Base-by-base conservation (phyloP, 2,797 vertebrate genomes). In the Siniperca obscura region DNA sequence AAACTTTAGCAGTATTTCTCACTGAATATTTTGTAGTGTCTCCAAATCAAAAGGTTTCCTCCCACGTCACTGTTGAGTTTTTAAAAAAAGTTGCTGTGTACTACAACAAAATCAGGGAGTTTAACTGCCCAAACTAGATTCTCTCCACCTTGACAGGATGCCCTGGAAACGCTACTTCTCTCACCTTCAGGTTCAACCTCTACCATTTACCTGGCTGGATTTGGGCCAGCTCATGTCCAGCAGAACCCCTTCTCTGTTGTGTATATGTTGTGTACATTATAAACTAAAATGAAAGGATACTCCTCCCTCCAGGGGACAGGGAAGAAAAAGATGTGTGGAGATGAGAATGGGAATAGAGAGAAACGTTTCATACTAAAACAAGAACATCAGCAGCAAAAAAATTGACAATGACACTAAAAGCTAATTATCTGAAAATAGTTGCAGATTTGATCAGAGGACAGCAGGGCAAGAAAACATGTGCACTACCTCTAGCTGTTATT, bases 151-250 rank as follows among this genome's bases (percentile, higher is more conserved):
- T 64, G 36, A 22, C 68, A 74, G n/a, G 25, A 60, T 12, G 13
- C 60, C 21, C 22, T 55, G 27, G 22, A 78, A 44, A 56, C 44
- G 9, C 27, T 25, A 14, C 12, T 46, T 70, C 38, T 52, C 25
- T 71, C 59, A 76, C 76, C 76, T 60, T 70, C 12, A 57, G 68
- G 25, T 13, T n/a, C 36, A 9, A 19, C 42, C 64, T 48, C 34
- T 80, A 17, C 30, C 50, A 61, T 70, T 73, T 62, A 78, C 67
- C 19, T 25, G 22, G 19, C 60, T 70, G 68, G 61, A 11, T 80
- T 83, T 56, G 46, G 27, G 70, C 77, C 87, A 74, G 12, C 34
- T 76, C 4, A 11, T 62, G 61, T n/a, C 46, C 46, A 36, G 19
- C 55, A 42, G n/a, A 52, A 16, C 11, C 7, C 3, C 30, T 30